Evolutionary conservation across 2,113 vertebrate genomes (phyloP), one percentile per base, ranked within the genome.

Genomic region (Thunnus maccoyii): DNA sequence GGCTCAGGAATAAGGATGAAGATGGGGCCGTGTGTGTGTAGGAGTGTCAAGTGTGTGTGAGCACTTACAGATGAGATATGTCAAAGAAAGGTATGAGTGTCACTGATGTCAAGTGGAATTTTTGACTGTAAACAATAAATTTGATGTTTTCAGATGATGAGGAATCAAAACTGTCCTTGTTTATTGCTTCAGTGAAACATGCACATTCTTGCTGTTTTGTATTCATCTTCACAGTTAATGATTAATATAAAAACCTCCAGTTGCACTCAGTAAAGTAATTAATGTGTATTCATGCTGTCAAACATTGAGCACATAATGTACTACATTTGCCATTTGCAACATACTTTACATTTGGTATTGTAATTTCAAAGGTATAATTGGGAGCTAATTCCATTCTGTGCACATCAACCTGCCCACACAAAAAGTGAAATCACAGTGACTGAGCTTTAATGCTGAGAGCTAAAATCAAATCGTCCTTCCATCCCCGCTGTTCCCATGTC

Each of bases 371-470:
- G 52, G 61, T 78, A 47, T 73, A 68, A 84, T 68, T 80, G 67
- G 54, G 51, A 74, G 50, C 36, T 75, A 67, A 82, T 82, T 88
- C 25, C 30, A 63, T 70, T 86, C 56, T 25, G 30, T 67, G 74
- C 76, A 82, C 83, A 85, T 91, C 70, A 65, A 55, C 56, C 55
- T 63, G 48, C 82, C 77, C 63, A 85, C 60, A 14, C 73, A 80
- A 61, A 85, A 62, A 58, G 54, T 67, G 56, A 75, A 76, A 50
- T 79, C 78, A 20, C 72, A 66, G 64, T 41, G 63, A 51, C 78
- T 70, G 79, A 78, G 70, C 61, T 82, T 83, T 73, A 80, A 62
- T 55, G 86, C 86, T 80, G 46, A 65, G 32, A 88, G 78, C 80
- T 72, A 17, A 78, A 84, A 83, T 90, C 72, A 51, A 71, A 85